phyloP scores from a whole-genome alignment of 1,140 invertebrate species.

The Neodiprion fabricii region DNA sequence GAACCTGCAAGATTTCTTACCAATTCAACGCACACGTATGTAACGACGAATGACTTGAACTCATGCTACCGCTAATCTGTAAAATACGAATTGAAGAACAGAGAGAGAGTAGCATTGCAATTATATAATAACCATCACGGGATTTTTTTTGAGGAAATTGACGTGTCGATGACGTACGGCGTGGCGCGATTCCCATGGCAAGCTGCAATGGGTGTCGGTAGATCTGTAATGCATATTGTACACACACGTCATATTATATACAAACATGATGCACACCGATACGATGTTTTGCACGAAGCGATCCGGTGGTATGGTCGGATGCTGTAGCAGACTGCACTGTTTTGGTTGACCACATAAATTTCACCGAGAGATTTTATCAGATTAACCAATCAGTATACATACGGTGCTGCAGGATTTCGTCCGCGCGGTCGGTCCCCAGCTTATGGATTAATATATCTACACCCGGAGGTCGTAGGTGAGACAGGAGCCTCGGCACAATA shows the following conservation, averaged over 20 bases:
- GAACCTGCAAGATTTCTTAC: no score
- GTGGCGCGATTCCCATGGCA: no score
- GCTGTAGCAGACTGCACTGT: slow-evolving; percentile 3
- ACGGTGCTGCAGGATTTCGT: background rate
- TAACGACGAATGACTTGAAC: no score
- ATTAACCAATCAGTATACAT: slow-evolving; percentile 12
- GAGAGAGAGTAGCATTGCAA: no score
- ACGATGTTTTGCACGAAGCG: background rate
- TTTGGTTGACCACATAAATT: slow-evolving; percentile 13
- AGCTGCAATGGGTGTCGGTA: no score
- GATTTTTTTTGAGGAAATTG: no score
- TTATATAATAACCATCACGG: no score
- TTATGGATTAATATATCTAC: slow-evolving; percentile 4
- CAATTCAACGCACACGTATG: no score
- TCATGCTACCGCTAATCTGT: no score
- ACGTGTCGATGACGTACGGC: no score
- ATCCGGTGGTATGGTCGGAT: background rate
- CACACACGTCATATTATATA: background rate
- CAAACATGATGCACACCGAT: background rate
- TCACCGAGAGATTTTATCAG: slow-evolving; percentile 14
- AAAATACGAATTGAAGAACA: no score
- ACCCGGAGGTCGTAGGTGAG: background rate
- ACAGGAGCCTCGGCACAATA: no score
- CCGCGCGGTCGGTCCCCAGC: background rate
- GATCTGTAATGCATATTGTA: background rate